phyloP scores from a whole-genome alignment of 2,888 invertebrate genomes.

The Mactromeris polynyma region DNA sequence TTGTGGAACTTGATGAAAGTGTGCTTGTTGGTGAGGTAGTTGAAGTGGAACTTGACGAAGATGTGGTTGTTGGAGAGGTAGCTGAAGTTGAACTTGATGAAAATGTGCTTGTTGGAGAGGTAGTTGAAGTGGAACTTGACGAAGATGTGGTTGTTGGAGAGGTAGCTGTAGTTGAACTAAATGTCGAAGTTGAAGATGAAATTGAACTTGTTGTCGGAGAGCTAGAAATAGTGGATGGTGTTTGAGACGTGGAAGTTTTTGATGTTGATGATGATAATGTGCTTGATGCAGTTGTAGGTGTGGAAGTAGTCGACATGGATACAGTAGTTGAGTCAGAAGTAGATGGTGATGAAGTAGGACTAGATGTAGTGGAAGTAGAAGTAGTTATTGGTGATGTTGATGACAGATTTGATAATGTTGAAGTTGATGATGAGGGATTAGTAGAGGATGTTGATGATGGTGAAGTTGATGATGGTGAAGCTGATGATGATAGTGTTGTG shows the following conservation, averaged over 20 bases:
- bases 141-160: background rate
- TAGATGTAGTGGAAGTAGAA: background rate
- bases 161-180: conserved; percentile 12
- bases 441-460: background rate
- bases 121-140: background rate
- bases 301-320: background rate
- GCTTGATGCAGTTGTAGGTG: conserved; percentile 12
- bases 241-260: background rate
- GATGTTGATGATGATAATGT: background rate
- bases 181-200: background rate
- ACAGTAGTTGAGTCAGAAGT: background rate
- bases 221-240: background rate
- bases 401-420: conserved; percentile 13
- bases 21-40: conserved; percentile 11
- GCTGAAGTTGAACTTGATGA: conserved; percentile 21
- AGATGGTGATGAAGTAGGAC: background rate
- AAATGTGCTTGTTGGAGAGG: background rate
- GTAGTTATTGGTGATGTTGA: background rate
- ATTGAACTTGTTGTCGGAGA: background rate
- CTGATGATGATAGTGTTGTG: background rate
- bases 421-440: too few species aligned
- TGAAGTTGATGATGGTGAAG: background rate
- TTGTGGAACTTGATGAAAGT: conserved; percentile 20
- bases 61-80: conserved; percentile 11
- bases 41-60: conserved; percentile 27